Base-by-base conservation (phyloP, 2,797 vertebrate genomes). In the Fundulus diaphanus region DNA sequence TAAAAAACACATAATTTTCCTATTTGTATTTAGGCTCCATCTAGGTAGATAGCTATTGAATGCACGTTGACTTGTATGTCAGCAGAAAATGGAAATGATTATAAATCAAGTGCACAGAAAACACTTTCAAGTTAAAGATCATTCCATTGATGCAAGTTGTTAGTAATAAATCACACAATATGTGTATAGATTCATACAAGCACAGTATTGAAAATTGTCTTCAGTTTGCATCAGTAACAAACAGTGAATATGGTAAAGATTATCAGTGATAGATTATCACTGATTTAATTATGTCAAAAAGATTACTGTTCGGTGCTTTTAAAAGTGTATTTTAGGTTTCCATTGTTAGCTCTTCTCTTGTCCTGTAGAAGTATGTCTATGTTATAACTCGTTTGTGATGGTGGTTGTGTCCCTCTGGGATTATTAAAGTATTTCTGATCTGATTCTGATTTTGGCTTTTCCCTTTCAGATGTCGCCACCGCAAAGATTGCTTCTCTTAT, bases 321-420 rank as follows among this genome's bases (percentile, higher is more conserved):
- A 2, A 42, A 12, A 3, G 63, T 37, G 7, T 44, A 1, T 1
- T 16, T 66, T 24, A 7, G 63, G 13, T 37, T 59, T 71, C 61
- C 68, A 52, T 37, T 78, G 70, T 77, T 74, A 70, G 52, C 24
- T 2, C 31, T 59, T 71, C 69, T 13, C 29, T 42, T 67, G 46
- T 44, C 56, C 37, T 51, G 46, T 27, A 40, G 22, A n/a, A 31
- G 44, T 69, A 71, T 51, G 56, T 54, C 73, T 70, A 33, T 31
- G 68, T 70, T 72, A 81, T n/a, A n/a, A n/a, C n/a, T n/a, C n/a
- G n/a, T n/a, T n/a, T n/a, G n/a, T n/a, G n/a, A n/a, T n/a, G n/a
- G n/a, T n/a, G n/a, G n/a, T n/a, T n/a, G n/a, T n/a, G n/a, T n/a
- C n/a, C n/a, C n/a, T n/a, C n/a, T n/a, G n/a, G n/a, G n/a, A n/a